Evolutionary conservation across 2,888 invertebrate genomes (phyloP).

Genomic region (Anaspis maculata): DNA sequence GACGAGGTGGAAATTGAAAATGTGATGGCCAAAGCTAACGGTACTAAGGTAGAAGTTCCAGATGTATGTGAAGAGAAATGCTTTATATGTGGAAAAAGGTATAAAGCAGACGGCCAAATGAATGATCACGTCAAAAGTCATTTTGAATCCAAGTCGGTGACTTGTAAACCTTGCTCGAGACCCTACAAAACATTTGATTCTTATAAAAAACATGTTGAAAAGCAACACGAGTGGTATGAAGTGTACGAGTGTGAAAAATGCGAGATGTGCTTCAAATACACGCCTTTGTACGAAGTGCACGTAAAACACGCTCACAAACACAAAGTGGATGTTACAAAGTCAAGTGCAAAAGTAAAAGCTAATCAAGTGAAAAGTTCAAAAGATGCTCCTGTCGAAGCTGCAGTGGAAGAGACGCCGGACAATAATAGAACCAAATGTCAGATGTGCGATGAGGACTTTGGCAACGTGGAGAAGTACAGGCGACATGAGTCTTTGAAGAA

Average conservation of each 20-base stretch:
- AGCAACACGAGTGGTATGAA: conserved; percentile 6
- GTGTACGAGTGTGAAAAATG: conserved; percentile 4
- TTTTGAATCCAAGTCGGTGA: too few species aligned
- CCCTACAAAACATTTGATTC: too few species aligned
- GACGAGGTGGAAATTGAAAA: neutral
- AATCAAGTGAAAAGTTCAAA: neutral
- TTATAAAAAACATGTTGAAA: too few species aligned
- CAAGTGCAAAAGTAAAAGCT: neutral
- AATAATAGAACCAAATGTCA: conserved; percentile 40
- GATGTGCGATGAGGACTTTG: conserved; percentile 31
- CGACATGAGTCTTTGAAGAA: conserved; percentile 20
- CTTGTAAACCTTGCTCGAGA: too few species aligned
- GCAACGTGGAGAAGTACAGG: conserved; percentile 21
- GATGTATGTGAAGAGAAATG: conserved; percentile 3
- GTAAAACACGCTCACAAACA: conserved; percentile 1
- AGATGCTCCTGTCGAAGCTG: conserved; percentile 8
- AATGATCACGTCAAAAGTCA: conserved; percentile 5
- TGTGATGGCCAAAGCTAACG: neutral
- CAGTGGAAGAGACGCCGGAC: conserved; percentile 3
- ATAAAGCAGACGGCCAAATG: conserved; percentile 1
- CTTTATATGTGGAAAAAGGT: conserved; percentile 6
- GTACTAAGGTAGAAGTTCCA: neutral
- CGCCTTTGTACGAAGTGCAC: conserved; percentile 6
- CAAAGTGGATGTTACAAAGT: neutral
- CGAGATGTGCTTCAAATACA: conserved; percentile 4